A percentile compares a stretch with the other conserved stretches of the same genome.
These are phyloP conservation scores for Zosterops lateralis DNA, from an alignment of 2,113 vertebrate genomes.

Conservation along the genomic window DNA sequence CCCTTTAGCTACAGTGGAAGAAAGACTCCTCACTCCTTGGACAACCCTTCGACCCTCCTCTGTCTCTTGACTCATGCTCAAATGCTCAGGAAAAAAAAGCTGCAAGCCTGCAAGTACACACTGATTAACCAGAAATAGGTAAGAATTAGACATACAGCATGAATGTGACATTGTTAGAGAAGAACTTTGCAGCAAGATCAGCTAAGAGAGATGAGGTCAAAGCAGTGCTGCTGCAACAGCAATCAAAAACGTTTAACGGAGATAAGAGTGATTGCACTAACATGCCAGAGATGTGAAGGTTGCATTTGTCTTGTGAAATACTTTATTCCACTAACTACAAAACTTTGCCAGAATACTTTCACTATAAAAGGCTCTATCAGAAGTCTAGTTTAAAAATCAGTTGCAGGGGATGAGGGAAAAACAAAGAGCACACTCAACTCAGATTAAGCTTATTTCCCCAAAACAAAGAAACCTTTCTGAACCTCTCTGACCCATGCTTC, in stretches of 20 bases:
- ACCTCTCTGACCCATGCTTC: neutral
- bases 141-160: neutral
- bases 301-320: neutral
- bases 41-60: neutral
- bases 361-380: neutral
- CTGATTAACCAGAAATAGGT: neutral
- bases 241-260: rapidly evolving
- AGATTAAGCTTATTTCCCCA: neutral
- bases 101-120: neutral
- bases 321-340: neutral
- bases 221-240: neutral
- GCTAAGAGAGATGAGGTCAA: neutral
- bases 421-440: neutral
- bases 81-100: neutral
- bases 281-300: neutral
- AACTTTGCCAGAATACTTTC: neutral
- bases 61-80: neutral
- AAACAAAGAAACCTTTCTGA: neutral
- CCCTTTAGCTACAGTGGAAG: neutral
- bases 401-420: neutral
- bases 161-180: neutral
- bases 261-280: neutral
- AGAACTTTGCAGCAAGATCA: neutral
- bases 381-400: neutral
- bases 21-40: neutral